phyloP scores from a whole-genome alignment of 2,113 vertebrate genomes.

The Melanerpes formicivorus region DNA sequence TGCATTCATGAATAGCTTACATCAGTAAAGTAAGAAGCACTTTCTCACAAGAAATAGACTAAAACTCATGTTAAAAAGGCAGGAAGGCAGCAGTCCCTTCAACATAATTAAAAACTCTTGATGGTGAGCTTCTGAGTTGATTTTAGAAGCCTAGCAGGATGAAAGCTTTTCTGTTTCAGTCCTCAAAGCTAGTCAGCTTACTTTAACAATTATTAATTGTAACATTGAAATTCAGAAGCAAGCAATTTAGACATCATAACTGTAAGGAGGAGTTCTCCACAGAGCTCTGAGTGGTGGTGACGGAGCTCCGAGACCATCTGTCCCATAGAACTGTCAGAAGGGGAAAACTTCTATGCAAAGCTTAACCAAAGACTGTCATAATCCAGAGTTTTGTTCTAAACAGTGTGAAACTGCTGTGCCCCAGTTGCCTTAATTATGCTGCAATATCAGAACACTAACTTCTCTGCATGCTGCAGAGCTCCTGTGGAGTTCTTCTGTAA shows the following conservation, averaged over 20 bases:
- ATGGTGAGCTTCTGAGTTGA: background rate
- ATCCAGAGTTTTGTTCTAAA: conserved; percentile 1
- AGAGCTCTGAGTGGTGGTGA: background rate
- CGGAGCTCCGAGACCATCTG: conserved; percentile 18
- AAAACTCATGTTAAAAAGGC: background rate
- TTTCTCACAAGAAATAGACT: background rate
- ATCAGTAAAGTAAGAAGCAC: background rate
- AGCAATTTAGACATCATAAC: background rate
- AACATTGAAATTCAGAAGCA: conserved; percentile 14
- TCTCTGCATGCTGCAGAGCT: background rate
- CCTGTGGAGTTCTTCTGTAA: conserved; percentile 18
- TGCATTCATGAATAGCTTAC: background rate
- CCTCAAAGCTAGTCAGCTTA: background rate
- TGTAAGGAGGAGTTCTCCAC: background rate
- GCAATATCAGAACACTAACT: background rate
- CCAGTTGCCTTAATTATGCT: conserved; percentile 21
- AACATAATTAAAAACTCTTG: conserved; percentile 38
- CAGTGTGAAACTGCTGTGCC: background rate
- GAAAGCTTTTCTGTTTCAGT: conserved; percentile 24
- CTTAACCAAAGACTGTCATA: background rate
- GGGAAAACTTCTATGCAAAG: background rate
- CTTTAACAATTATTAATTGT: background rate
- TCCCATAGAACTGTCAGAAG: background rate
- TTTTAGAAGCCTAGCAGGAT: conserved; percentile 19
- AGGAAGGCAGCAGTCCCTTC: background rate